Evolutionary conservation across 1,140 invertebrate genomes (phyloP).

Genomic region (Lysiphlebus fabarum): DNA sequence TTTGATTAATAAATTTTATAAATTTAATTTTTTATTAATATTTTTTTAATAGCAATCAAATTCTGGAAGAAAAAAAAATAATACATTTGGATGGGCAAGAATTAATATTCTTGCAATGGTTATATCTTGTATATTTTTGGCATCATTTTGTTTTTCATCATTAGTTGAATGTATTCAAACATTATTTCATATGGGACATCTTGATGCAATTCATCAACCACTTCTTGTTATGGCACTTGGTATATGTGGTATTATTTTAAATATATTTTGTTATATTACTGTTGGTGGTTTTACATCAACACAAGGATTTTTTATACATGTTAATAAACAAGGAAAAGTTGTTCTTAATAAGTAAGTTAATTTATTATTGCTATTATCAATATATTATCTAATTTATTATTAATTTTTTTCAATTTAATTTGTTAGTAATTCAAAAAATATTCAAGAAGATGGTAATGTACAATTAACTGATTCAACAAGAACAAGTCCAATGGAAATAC

Average conservation of each 20-base stretch:
- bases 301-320: constrained; percentile 69
- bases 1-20: neutral
- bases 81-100: constrained; percentile 89
- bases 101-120: constrained; percentile 80
- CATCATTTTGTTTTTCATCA: constrained; percentile 79
- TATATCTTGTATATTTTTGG: constrained; percentile 78
- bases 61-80: constrained; percentile 68
- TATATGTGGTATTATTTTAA: constrained; percentile 64
- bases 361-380: neutral
- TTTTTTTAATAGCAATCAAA: constrained; percentile 44
- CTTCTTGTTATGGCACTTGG: constrained; percentile 65
- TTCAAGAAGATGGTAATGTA: constrained; percentile 45
- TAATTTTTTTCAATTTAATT: neutral
- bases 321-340: constrained; percentile 65
- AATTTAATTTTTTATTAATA: neutral
- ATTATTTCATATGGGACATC: constrained; percentile 71
- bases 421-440: constrained; percentile 1
- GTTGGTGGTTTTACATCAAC: constrained; percentile 79
- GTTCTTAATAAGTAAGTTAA: constrained; percentile 55
- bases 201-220: constrained; percentile 69
- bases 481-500: constrained; percentile 43
- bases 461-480: constrained; percentile 48
- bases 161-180: constrained; percentile 79
- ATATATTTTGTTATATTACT: constrained; percentile 68
- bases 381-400: neutral